A percentile compares a stretch with the other conserved stretches of the same genome.
Evolutionary conservation across 2,797 vertebrate genomes (phyloP).

Genomic region (Pseudochirops cupreus): DNA sequence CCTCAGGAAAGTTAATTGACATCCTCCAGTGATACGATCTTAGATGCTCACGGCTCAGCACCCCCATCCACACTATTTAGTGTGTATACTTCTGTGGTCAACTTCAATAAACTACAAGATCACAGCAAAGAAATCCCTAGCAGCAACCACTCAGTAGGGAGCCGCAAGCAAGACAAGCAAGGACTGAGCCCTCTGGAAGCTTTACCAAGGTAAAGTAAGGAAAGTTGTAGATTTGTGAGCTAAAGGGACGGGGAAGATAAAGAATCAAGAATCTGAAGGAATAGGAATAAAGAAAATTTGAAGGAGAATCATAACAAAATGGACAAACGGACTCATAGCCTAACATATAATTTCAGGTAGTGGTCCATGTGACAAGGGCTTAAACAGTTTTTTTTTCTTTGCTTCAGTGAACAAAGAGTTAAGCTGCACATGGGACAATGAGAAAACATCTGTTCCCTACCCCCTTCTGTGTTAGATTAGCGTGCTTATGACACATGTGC

Average conservation of each 20-base stretch:
- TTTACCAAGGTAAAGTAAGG: neutral
- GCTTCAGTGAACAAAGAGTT: neutral
- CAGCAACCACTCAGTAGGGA: neutral
- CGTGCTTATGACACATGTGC: neutral
- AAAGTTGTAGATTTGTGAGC: neutral
- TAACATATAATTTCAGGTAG: neutral
- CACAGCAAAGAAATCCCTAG: neutral
- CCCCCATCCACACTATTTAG: neutral
- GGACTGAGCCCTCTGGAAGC: neutral
- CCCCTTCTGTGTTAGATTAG: too few relatives aligned
- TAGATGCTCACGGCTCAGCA: neutral
- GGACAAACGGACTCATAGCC: neutral
- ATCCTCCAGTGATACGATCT: neutral
- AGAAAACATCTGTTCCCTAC: neutral
- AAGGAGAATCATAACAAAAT: neutral
- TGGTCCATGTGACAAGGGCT: neutral
- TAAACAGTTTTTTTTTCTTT: neutral
- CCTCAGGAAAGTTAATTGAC: neutral
- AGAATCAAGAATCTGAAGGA: neutral
- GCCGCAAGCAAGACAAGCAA: neutral
- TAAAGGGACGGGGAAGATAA: neutral
- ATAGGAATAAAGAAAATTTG: neutral
- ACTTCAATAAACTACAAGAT: neutral
- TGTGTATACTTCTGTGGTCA: neutral
- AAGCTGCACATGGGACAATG: neutral